Base-by-base conservation (phyloP, 2,113 vertebrate species). In the Petaurus breviceps region DNA sequence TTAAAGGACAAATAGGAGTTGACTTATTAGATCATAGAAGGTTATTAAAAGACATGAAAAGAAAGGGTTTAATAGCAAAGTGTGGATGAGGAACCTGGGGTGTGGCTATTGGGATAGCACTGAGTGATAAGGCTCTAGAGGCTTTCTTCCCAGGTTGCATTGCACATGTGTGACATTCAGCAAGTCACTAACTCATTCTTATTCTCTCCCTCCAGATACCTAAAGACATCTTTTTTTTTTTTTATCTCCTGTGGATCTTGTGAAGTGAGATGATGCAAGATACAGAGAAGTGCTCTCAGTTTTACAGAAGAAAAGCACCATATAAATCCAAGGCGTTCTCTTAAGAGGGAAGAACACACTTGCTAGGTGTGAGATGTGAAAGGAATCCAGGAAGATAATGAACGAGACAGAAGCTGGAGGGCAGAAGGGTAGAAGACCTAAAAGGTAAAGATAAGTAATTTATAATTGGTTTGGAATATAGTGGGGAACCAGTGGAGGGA, bases 381-480 rank as follows among this genome's bases (percentile, higher is more conserved):
- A 93, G 50, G 49, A 91, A 54, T 95, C 25, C 16, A 49, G 31
- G 0, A 84, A 51, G 95, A 94, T 84, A 96, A 97, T 46, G 2
- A 90, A 92, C 93, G 51, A 26, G n/a, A 94, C 8, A 0, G 90
- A 92, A 95, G 94, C 68, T 92, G 90, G 90, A 84, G 16, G 37
- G 54, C 46, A 95, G 77, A 92, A 52, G 77, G 89, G 90, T 19
- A 89, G 96, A 84, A 37, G 46, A 61, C 89, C 95, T 95, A 89
- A 43, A 89, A 96, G 95, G 97, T 93, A 94, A 94, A 93, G 94
- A 68, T 50, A 93, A 96, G 43, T 93, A 84, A 95, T 90, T 91
- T 92, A 89, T 96, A 93, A 96, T 54, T 89, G 54, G 95, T 57
- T 93, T 55, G 50, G 47, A 96, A 96, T 93, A 93, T 77, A 94